Evolutionary conservation across 2,797 vertebrate genomes (phyloP).

Genomic region (Pelochelys cantorii): DNA sequence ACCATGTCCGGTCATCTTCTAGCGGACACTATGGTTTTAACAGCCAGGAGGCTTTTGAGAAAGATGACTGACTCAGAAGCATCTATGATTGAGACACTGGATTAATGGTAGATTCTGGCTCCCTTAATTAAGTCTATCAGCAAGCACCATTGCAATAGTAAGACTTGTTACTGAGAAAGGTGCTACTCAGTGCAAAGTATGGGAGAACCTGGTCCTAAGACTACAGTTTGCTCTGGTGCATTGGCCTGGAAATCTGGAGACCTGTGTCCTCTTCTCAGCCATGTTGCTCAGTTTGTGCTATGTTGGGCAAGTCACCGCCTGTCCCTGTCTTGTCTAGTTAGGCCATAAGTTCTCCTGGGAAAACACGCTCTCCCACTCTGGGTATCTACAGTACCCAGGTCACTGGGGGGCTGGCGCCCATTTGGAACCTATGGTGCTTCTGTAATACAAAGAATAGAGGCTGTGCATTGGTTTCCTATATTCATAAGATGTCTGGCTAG

Average conservation of each 20-base stretch:
- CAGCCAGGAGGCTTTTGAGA: slow-evolving; percentile 24
- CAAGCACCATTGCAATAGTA: neutral
- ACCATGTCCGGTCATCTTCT: neutral
- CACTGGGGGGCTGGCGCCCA: neutral
- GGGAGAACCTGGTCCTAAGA: neutral
- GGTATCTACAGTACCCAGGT: neutral
- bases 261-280: neutral
- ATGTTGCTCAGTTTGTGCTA: neutral
- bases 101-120: neutral
- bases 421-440: neutral
- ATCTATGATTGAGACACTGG: neutral
- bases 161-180: neutral
- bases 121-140: neutral
- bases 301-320: neutral
- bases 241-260: neutral
- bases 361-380: neutral
- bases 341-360: neutral
- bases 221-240: neutral
- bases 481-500: neutral
- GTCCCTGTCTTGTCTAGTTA: neutral
- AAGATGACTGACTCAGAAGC: neutral
- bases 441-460: neutral
- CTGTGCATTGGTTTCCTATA: neutral
- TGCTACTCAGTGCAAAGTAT: neutral
- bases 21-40: neutral